Base-by-base conservation (phyloP, 2,797 vertebrate species). In the Spinibarbus caldwelli region DNA sequence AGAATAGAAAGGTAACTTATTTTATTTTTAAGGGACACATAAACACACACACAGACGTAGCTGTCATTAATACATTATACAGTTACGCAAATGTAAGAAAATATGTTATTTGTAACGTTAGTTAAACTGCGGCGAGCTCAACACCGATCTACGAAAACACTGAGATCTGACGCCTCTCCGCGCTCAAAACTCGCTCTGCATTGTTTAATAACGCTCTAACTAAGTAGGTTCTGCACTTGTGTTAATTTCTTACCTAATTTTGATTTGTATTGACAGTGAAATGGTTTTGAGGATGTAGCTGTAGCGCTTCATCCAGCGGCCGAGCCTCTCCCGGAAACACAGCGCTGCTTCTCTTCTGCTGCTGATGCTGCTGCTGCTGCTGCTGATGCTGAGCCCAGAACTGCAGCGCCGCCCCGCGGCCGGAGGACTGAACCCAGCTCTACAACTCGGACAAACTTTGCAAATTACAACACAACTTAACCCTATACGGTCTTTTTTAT, bases 241-340 rank as follows among this genome's bases (percentile, higher is more conserved):
- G 36, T 72, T 83, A 0, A 47, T 41, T 26, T 29, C 79, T 79
- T 83, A 88, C 87, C 75, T 19, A 82, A 76, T 77, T 87, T 82
- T 29, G n/a, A 41, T 75, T 59, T 23, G 12, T 82, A 59, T 45
- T 86, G 72, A 36, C 45, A 64, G 84, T 54, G 52, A 71, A 89
- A 75, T 84, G 45, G 87, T 66, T 89, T 79, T 90, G 78, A 85
- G 87, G 89, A 92, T 95, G 93, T 94, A 93, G 92, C 93, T 93
- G 84, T 89, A 92, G 90, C 91, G 87, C 89, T 86, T 89, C 82
- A 85, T 89, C 87, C 68, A 62, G 43, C 64, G 41, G 83, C 68
- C 62, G 31, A 78, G 31, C 41, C 85, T 86, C 66, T 88, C 84
- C 84, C 91, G 91, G 93, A 95, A 95, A 89, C 92, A 92, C 92